phyloP scores from a whole-genome alignment of 2,113 vertebrate species.

The Sterrhoptilus dennistouni region DNA sequence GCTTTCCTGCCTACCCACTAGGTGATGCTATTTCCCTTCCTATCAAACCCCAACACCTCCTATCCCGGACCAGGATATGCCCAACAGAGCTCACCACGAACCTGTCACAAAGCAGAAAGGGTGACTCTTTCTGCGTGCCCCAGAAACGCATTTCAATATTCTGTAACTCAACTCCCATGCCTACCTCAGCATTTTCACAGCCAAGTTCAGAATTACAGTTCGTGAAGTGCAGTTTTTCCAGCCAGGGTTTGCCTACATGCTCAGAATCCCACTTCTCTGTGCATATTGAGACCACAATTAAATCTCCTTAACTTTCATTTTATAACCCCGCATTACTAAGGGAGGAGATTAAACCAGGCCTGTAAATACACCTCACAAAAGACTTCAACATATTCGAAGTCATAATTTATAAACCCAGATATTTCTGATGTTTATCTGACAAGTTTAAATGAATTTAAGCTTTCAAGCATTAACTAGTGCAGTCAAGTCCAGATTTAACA shows the following conservation, averaged over 20 bases:
- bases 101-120: background rate
- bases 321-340: background rate
- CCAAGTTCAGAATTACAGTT: background rate
- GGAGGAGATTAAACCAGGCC: background rate
- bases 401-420: background rate
- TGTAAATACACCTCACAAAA: background rate
- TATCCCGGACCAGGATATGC: background rate
- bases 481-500: background rate
- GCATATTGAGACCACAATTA: background rate
- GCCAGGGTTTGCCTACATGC: background rate
- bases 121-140: background rate
- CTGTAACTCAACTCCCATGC: background rate
- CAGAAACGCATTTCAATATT: background rate
- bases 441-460: background rate
- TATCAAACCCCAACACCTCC: background rate
- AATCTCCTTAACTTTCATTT: background rate
- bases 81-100: background rate
- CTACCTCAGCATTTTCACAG: background rate
- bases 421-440: background rate
- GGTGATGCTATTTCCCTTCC: slow-evolving; percentile 62
- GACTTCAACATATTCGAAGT: background rate
- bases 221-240: background rate
- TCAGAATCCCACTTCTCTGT: background rate
- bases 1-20: slow-evolving; percentile 37
- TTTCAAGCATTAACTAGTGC: background rate